Evolutionary conservation across 2,113 vertebrate species (phyloP).

Genomic region (Bos javanicus): DNA sequence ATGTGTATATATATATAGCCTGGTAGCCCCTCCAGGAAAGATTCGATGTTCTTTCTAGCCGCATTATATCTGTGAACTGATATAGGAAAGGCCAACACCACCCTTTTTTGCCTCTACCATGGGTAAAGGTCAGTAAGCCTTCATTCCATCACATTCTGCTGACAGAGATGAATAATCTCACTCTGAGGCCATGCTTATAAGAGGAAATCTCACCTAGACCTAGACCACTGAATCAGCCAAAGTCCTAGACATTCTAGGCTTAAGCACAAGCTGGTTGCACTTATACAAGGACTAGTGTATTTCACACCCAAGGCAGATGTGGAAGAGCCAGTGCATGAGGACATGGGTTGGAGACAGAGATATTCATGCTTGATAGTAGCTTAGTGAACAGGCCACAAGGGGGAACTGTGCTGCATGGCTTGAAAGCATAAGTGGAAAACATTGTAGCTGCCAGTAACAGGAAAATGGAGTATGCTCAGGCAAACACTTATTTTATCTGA

Average conservation of each 20-base stretch:
- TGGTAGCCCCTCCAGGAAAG: background rate
- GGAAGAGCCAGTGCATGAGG: background rate
- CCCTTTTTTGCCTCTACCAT: background rate
- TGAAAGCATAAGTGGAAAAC: background rate
- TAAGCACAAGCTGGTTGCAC: background rate
- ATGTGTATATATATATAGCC: rapidly evolving
- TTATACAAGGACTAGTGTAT: background rate
- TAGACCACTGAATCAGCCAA: background rate
- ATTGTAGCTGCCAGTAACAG: background rate
- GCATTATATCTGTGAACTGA: background rate
- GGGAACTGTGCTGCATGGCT: background rate
- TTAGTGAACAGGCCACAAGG: background rate
- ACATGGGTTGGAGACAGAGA: background rate
- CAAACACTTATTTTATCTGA: background rate
- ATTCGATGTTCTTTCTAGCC: background rate
- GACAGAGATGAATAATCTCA: background rate
- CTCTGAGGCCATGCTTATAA: background rate
- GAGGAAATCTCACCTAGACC: background rate
- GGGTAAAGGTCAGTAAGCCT: background rate
- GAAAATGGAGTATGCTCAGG: background rate
- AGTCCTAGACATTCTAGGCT: background rate
- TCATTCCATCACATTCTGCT: background rate
- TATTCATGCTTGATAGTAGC: background rate
- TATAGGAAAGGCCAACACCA: background rate
- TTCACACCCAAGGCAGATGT: background rate